Conservation (phyloP, 2,888 invertebrate genomes). For the Andrena marginata region DNA sequence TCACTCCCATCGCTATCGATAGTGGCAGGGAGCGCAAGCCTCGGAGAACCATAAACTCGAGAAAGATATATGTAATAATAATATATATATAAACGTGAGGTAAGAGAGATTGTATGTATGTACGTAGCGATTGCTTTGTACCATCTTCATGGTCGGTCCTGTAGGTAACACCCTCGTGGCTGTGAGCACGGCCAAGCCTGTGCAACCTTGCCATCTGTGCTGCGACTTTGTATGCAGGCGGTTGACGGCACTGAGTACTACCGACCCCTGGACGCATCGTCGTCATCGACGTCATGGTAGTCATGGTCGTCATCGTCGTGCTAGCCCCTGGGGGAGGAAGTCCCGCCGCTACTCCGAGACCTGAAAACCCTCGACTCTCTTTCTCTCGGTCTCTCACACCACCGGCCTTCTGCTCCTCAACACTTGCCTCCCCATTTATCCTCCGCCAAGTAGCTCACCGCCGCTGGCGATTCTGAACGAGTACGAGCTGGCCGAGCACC, state of each 20-base stretch:
- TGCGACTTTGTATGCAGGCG: slow-evolving; percentile 94
- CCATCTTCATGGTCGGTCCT: slow-evolving; percentile 90
- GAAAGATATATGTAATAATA: slow-evolving; percentile 19
- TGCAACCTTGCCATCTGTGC: slow-evolving; percentile 94
- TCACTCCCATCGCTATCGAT: slow-evolving; percentile 34
- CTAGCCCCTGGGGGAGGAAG: slow-evolving; percentile 78
- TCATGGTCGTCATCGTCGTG: slow-evolving; percentile 70
- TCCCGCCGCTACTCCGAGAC: slow-evolving; percentile 79
- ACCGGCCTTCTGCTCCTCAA: slow-evolving; percentile 23
- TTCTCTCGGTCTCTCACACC: slow-evolving; percentile 73
- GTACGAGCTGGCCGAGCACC: not conserved
- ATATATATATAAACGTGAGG: slow-evolving; percentile 44
- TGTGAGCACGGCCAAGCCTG: slow-evolving; percentile 93
- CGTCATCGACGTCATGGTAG: slow-evolving; percentile 70
- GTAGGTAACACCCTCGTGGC: slow-evolving; percentile 94
- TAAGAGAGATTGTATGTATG: slow-evolving; percentile 40
- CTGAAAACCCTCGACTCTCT: slow-evolving; percentile 84
- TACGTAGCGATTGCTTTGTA: slow-evolving; percentile 76
- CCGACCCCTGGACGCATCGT: slow-evolving; percentile 77
- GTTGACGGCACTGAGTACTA: slow-evolving; percentile 87
- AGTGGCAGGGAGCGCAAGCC: slow-evolving; percentile 46
- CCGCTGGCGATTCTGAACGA: slow-evolving; percentile 41
- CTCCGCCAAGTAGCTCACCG: slow-evolving; percentile 37
- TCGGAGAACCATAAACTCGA: slow-evolving; percentile 37
- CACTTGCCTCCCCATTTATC: slow-evolving; percentile 34